phyloP scores from a whole-genome alignment of 2,113 vertebrate genomes.

The Mustela nigripes region DNA sequence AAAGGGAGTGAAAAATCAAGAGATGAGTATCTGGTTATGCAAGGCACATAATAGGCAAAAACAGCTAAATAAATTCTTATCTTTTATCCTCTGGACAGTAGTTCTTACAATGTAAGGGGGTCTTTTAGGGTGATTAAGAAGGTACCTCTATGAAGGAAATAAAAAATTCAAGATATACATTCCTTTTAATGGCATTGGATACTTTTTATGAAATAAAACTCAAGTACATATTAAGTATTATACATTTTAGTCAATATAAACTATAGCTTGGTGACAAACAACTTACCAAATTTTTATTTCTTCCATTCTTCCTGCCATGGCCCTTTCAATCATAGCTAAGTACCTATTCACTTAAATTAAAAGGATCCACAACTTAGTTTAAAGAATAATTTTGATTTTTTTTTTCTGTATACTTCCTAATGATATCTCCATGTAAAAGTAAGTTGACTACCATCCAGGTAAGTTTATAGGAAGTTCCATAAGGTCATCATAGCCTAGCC shows the following conservation, averaged over 20 bases:
- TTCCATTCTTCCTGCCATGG: not conserved
- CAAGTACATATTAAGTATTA: not conserved
- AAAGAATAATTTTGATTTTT: not conserved
- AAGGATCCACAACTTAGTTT: not conserved
- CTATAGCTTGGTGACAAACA: not conserved
- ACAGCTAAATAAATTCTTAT: not conserved
- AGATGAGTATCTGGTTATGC: fast-evolving
- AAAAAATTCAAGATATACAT: not conserved
- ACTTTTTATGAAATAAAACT: not conserved
- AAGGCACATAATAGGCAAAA: not conserved
- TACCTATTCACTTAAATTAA: not conserved
- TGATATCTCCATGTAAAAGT: not conserved
- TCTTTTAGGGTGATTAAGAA: not conserved
- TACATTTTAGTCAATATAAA: not conserved
- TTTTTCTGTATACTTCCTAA: not conserved
- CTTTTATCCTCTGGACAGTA: not conserved
- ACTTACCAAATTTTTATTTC: not conserved
- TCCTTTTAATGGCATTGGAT: not conserved
- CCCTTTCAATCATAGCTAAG: not conserved
- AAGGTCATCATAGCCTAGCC: not conserved
- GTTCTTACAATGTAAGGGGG: not conserved
- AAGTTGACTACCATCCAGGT: not conserved
- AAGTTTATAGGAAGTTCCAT: not conserved
- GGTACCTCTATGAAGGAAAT: not conserved
- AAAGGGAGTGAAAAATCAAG: not conserved